phyloP scores from a whole-genome alignment of 2,113 vertebrate species.

The Poicephalus gulielmi region DNA sequence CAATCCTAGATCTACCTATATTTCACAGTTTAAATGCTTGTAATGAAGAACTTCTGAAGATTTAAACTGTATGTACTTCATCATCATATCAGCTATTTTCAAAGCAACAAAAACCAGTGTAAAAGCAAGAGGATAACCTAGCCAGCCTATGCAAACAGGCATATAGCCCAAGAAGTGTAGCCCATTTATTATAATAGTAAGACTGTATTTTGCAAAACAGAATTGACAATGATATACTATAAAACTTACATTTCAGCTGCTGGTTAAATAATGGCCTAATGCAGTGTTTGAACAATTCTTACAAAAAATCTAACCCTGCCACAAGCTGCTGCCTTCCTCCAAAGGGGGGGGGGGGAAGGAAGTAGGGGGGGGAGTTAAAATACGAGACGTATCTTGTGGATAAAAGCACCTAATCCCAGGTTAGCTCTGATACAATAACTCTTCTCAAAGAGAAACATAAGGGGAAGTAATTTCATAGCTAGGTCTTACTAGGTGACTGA shows the following conservation, averaged over 20 bases:
- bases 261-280: background rate
- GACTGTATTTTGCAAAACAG: background rate
- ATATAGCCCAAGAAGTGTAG: background rate
- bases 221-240: background rate
- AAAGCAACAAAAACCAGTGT: background rate
- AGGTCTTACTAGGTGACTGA: background rate
- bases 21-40: background rate
- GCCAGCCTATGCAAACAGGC: background rate
- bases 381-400: background rate
- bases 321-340: background rate
- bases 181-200: background rate
- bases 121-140: background rate
- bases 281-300: background rate
- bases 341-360: background rate
- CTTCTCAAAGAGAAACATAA: background rate
- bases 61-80: background rate
- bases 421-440: background rate
- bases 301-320: background rate
- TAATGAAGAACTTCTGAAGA: background rate
- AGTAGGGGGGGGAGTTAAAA: too few relatives aligned
- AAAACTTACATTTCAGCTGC: background rate
- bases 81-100: background rate
- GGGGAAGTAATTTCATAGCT: slow-evolving; percentile 1
- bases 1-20: background rate
- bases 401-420: background rate